Evolutionary conservation across 2,113 vertebrate genomes (phyloP).

Genomic region (Prunella himalayana): DNA sequence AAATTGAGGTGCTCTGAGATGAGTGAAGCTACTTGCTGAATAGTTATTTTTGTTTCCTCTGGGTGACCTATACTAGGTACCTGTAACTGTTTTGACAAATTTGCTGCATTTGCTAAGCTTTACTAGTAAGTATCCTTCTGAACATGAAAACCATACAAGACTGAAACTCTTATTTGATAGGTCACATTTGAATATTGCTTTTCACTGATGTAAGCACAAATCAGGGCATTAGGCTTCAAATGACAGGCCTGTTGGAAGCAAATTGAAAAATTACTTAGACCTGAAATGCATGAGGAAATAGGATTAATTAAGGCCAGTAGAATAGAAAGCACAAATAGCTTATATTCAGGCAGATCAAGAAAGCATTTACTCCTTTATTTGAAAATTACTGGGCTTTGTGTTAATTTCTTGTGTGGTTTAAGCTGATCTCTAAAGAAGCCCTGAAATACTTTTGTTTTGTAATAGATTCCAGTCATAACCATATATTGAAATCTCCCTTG

Average conservation of each 20-base stretch:
- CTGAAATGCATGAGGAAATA: not conserved
- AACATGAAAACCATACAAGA: not conserved
- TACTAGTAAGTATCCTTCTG: not conserved
- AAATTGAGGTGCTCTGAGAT: not conserved
- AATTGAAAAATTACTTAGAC: constrained; percentile 4
- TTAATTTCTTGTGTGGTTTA: not conserved
- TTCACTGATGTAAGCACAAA: not conserved
- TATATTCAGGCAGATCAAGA: not conserved
- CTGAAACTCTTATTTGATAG: not conserved
- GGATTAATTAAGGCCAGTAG: not conserved
- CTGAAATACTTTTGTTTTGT: not conserved
- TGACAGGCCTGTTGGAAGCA: not conserved
- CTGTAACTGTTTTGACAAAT: not conserved
- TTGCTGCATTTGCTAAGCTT: not conserved
- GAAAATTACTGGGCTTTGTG: not conserved
- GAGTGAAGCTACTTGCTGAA: not conserved
- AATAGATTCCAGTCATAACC: not conserved
- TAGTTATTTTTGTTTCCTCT: not conserved
- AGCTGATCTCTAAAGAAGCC: not conserved
- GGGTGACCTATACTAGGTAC: not conserved
- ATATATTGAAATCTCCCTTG: not conserved
- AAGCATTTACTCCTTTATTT: not conserved
- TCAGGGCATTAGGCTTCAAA: constrained; percentile 1
- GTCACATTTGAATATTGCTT: not conserved
- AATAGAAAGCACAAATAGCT: not conserved